A percentile compares a stretch with the other conserved stretches of the same genome.
These are phyloP conservation scores for Bombylius major DNA, from an alignment of 2,888 invertebrate species.

Conservation along the genomic window DNA sequence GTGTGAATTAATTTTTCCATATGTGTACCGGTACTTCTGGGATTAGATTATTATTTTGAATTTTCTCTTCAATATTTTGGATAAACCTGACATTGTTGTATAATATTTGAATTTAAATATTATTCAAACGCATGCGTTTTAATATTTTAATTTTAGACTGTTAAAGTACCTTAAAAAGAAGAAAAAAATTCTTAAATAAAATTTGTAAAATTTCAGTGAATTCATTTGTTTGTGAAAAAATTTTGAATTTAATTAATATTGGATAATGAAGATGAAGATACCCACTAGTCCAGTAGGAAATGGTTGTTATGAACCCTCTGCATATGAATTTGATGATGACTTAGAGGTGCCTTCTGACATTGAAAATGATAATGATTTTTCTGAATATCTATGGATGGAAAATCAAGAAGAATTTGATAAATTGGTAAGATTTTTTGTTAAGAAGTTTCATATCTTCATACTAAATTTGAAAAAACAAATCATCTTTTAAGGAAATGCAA, in stretches of 20 bases:
- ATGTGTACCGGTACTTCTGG: too few relatives aligned
- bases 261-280: slow-evolving; percentile 31
- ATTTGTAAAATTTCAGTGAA: too few relatives aligned
- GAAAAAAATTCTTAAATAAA: too few relatives aligned
- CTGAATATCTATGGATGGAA: slow-evolving; percentile 92
- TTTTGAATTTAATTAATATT: neutral
- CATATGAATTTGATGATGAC: slow-evolving; percentile 29
- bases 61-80: too few relatives aligned
- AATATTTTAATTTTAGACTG: too few relatives aligned
- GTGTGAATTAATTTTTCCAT: too few relatives aligned
- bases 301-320: slow-evolving; percentile 25
- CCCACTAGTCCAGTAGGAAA: slow-evolving; percentile 24
- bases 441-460: neutral
- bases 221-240: too few relatives aligned
- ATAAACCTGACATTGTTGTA: too few relatives aligned
- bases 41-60: too few relatives aligned
- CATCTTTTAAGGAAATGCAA: slow-evolving; percentile 56
- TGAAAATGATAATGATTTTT: slow-evolving; percentile 52
- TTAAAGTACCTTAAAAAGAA: too few relatives aligned
- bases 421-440: slow-evolving; percentile 45
- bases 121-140: too few relatives aligned
- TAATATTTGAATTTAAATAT: too few relatives aligned
- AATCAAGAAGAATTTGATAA: slow-evolving; percentile 87
- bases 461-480: neutral
- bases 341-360: slow-evolving; percentile 30